phyloP scores from a whole-genome alignment of 2,888 invertebrate genomes.

The Trachelus iudaicus region DNA sequence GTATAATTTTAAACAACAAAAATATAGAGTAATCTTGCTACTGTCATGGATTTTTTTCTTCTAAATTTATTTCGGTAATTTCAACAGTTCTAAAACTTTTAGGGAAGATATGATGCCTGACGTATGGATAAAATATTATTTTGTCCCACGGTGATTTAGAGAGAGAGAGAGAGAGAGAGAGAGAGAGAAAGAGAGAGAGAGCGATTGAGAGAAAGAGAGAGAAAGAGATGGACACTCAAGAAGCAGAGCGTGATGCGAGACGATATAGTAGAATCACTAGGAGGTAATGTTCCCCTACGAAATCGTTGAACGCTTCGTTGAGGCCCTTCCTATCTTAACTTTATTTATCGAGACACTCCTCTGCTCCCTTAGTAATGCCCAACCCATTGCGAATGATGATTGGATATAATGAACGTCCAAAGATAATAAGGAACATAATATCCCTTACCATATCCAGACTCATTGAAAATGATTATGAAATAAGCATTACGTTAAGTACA shows the following conservation, averaged over 20 bases:
- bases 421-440: background rate
- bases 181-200: too few relatives aligned
- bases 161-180: background rate
- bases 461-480: background rate
- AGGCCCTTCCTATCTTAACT: conserved; percentile 37
- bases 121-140: background rate
- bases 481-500: background rate
- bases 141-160: background rate
- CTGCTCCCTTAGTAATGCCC: background rate
- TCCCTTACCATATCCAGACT: background rate
- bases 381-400: background rate
- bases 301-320: conserved; percentile 40
- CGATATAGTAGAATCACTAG: conserved; percentile 15
- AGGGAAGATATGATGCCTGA: background rate
- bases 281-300: conserved; percentile 22
- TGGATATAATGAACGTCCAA: background rate
- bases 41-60: background rate
- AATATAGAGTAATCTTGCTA: background rate
- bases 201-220: too few relatives aligned
- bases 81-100: background rate
- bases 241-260: conserved; percentile 34
- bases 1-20: background rate
- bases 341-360: conserved; percentile 6
- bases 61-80: background rate
- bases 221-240: conserved; percentile 5